Evolutionary conservation across 1,140 invertebrate species (phyloP), one percentile per base, ranked within the genome.

Genomic region (Caenorhabditis latens): DNA sequence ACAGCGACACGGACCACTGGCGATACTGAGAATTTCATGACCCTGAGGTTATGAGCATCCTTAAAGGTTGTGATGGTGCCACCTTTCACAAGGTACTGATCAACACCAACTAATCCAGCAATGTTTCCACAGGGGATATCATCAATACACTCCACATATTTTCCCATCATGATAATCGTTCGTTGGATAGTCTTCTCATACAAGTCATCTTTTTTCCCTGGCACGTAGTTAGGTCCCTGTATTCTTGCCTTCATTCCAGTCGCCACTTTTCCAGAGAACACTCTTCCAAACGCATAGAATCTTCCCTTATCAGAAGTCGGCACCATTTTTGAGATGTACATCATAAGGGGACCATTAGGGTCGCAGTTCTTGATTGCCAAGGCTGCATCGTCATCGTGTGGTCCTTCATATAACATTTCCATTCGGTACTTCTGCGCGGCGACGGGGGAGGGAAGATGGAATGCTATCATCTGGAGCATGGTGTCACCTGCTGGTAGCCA

Each of bases 321-420:
- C 93, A 99, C 98, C 98, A 99, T 99, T 94, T 99, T 99, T 24
- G 97, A 99, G 88, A 99, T 95, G 95, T 99, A 99, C 98, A 99
- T 99, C 97, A 99, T 99, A 42, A 99, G 94, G 24, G 97, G 97
- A 89, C 95, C 98, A 90, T 98, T 96, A 8, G 97, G 95, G 94
- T 99, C 96, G 93, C 98, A 99, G 91, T 93, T 96, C 95, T 97
- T 94, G 61, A 95, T 93, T 48, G 93, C 94, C 93, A 90, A 90
- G 91, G 97, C 97, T 90, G 96, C 97, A 91, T 97, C 96, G 94
- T 99, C 98, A 93, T 99, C 98, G 90, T 95, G 95, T 84, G 98
- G 98, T 93, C 96, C 98, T 95, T 98, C 97, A 93, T 97, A 99
- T 93, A 99, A 94, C 96, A 99, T 96, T 94, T 99, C 98, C 95